phyloP scores from a whole-genome alignment of 2,888 invertebrate genomes.

The Timema podura region DNA sequence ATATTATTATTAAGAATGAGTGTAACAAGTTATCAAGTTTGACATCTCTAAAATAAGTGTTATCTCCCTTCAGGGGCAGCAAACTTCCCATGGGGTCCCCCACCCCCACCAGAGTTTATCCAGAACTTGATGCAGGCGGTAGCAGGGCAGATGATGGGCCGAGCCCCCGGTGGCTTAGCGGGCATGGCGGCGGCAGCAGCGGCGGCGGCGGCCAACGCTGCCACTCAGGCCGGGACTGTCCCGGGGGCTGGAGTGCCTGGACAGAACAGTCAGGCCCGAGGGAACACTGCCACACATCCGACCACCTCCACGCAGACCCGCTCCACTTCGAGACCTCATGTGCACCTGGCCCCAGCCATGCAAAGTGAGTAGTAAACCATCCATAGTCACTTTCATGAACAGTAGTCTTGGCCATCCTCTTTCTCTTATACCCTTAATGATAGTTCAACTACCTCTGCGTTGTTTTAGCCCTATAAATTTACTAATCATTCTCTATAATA shows the following conservation, averaged over 20 bases:
- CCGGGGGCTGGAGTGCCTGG: conserved; percentile 30
- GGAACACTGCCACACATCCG: conserved; percentile 63
- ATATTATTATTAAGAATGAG: too few species aligned
- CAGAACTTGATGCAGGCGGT: conserved; percentile 54
- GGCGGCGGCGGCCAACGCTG: conserved; percentile 32
- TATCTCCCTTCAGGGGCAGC: conserved; percentile 20
- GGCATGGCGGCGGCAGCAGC: conserved; percentile 32
- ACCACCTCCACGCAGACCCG: conserved; percentile 68
- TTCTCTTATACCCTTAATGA: too few species aligned
- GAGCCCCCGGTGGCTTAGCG: conserved; percentile 19
- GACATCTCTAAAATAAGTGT: not conserved
- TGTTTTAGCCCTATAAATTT: too few species aligned
- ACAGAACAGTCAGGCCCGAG: conserved; percentile 52
- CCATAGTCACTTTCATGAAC: too few species aligned
- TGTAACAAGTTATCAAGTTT: not conserved
- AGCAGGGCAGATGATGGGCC: conserved; percentile 45
- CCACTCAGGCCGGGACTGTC: conserved; percentile 23
- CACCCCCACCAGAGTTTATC: conserved; percentile 49
- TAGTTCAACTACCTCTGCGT: too few species aligned
- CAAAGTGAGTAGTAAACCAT: conserved; percentile 40
- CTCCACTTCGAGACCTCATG: conserved; percentile 64
- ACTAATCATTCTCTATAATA: too few species aligned
- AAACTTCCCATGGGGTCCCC: conserved; percentile 46
- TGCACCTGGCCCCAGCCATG: conserved; percentile 52
- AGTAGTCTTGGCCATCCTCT: too few species aligned